A percentile compares a stretch with the other conserved stretches of the same genome.
phyloP scores from a whole-genome alignment of 37 sponge, comb jelly and placozoan genomes.

The Halisarca cf. caerulea region DNA sequence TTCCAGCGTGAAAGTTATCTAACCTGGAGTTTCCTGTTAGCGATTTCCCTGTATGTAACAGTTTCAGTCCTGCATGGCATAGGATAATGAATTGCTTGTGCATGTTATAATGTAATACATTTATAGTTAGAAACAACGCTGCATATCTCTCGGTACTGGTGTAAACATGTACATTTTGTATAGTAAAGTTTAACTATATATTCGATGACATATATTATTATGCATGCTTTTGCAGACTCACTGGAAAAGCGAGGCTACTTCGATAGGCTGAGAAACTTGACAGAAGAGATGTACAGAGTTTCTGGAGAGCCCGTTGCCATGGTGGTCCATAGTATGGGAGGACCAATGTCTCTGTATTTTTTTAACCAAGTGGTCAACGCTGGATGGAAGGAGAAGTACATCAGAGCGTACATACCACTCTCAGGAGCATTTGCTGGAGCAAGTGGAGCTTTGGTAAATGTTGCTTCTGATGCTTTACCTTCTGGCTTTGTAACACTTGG shows the following conservation, averaged over 20 bases:
- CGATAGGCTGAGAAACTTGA: slow-evolving; percentile 1
- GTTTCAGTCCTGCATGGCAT: too few relatives aligned
- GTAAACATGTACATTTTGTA: too few relatives aligned
- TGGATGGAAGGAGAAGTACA: slow-evolving; percentile 60
- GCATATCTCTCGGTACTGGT: too few relatives aligned
- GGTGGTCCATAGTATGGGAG: slow-evolving; percentile 60
- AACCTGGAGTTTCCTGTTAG: background rate
- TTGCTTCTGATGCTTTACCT: background rate
- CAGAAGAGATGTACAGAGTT: slow-evolving; percentile 36
- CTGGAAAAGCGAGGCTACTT: slow-evolving; percentile 34
- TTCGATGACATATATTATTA: too few relatives aligned
- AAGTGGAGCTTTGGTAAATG: background rate
- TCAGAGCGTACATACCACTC: slow-evolving; percentile 48
- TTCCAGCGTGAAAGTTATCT: background rate
- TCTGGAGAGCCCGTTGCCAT: slow-evolving; percentile 36
- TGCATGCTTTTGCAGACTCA: slow-evolving; percentile 25
- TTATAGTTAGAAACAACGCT: too few relatives aligned
- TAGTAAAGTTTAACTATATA: too few relatives aligned
- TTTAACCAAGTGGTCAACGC: slow-evolving; percentile 39
- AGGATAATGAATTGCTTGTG: too few relatives aligned
- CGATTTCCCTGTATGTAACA: too few relatives aligned
- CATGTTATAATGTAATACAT: too few relatives aligned
- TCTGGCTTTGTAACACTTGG: background rate
- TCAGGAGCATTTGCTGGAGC: slow-evolving; percentile 60
- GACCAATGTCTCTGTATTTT: slow-evolving; percentile 48